Conservation (phyloP, 2,113 vertebrate species). For the Symphodus melops region DNA sequence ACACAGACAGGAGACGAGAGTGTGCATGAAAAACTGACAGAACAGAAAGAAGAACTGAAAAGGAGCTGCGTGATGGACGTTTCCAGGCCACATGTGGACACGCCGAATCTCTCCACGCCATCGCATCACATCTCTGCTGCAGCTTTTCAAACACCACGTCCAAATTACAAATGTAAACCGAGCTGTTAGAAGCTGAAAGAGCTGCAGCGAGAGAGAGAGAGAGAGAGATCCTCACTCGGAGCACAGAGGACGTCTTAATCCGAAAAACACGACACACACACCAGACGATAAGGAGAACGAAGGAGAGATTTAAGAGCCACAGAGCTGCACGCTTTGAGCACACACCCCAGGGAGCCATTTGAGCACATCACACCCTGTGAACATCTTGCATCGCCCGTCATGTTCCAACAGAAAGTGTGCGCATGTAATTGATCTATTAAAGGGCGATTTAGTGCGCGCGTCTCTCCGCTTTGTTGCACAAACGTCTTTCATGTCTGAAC, state of each 20-base stretch:
- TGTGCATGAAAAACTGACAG: constrained; percentile 5
- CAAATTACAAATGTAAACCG: constrained; percentile 47
- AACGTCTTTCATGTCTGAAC: constrained; percentile 38
- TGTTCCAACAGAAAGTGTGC: constrained; percentile 47
- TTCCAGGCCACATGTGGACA: constrained; percentile 60
- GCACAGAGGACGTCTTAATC: constrained; percentile 47
- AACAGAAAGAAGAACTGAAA: constrained; percentile 13
- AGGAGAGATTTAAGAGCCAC: constrained; percentile 51
- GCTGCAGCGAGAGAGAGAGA: background rate
- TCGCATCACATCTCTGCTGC: constrained; percentile 5
- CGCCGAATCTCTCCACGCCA: background rate
- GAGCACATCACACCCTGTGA: constrained; percentile 43
- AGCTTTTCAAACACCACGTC: constrained; percentile 20
- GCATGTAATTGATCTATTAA: constrained; percentile 62
- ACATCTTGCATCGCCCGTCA: constrained; percentile 39
- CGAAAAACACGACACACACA: constrained; percentile 54
- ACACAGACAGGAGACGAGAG: background rate
- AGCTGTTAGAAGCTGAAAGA: constrained; percentile 36
- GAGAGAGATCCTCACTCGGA: constrained; percentile 22
- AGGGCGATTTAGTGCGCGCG: constrained; percentile 36
- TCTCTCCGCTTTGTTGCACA: constrained; percentile 32
- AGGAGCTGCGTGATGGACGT: constrained; percentile 45
- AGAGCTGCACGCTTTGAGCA: constrained; percentile 46
- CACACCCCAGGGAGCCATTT: constrained; percentile 55
- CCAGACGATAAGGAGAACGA: constrained; percentile 56